Percentiles rank a stretch among this genome's conserved stretches.
Evolutionary conservation across 1,140 invertebrate species (phyloP).

Genomic region (Lutraria rhynchaena): DNA sequence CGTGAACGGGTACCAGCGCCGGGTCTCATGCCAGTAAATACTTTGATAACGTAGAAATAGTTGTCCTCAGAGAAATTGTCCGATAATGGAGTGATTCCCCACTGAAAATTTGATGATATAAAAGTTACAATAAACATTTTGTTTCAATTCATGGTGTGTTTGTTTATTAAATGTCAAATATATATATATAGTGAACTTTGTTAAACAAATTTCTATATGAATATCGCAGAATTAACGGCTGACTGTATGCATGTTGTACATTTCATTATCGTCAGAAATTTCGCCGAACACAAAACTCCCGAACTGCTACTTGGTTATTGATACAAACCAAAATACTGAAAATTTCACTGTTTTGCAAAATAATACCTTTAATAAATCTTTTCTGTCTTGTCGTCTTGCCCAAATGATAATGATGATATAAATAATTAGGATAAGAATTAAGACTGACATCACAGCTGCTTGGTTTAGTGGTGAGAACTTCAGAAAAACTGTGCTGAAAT

Average conservation of each 20-base stretch:
- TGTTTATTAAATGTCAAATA: neutral
- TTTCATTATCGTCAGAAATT: too few relatives aligned
- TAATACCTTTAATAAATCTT: constrained; percentile 68
- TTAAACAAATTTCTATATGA: neutral
- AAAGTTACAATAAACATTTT: neutral
- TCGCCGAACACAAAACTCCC: too few relatives aligned
- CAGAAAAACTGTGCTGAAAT: constrained; percentile 83
- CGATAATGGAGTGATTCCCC: constrained; percentile 74
- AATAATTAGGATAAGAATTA: constrained; percentile 81
- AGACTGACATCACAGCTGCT: constrained; percentile 76
- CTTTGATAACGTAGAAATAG: constrained; percentile 78
- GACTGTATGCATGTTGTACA: neutral
- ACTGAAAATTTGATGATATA: constrained; percentile 65
- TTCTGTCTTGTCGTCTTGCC: constrained; percentile 82
- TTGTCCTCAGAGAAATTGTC: constrained; percentile 78
- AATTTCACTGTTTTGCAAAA: too few relatives aligned
- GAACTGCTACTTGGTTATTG: too few relatives aligned
- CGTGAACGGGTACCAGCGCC: constrained; percentile 73
- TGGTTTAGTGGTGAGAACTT: constrained; percentile 71
- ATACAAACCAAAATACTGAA: too few relatives aligned
- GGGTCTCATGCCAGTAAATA: constrained; percentile 76
- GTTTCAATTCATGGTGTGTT: neutral
- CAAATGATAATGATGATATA: constrained; percentile 82
- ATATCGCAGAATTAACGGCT: neutral
- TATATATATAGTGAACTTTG: neutral